Base-by-base conservation (phyloP, 2,888 invertebrate species). In the Fabriciana adippe region DNA sequence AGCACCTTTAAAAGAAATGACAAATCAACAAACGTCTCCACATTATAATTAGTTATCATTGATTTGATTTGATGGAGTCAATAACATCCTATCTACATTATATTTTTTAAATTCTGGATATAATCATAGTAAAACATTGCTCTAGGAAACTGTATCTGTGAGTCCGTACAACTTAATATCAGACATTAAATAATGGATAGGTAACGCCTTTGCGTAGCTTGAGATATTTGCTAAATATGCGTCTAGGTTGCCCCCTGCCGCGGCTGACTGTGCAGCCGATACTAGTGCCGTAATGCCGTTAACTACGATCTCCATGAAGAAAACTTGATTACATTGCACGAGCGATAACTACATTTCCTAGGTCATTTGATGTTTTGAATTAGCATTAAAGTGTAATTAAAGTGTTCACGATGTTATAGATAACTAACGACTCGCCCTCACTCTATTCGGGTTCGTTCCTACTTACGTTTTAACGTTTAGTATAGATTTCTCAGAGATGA, bases 231-330 rank as follows among this genome's bases (percentile, higher is more conserved):
- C 67, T 69, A 53, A 72, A 69, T 72, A 69, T 62, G 62, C 63
- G 66, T 59, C 55, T 54, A 56, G 69, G 59, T 45, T 50, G 54
- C 72, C 71, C 65, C 71, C 72, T 64, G 72, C 64, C 18, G 69
- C 47, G 71, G 8, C 64, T 54, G 50, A 57, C 65, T 16, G 48
- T 63, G 67, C 54, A 63, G 54, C 69, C 62, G 62, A 67, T 65
- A 59, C 59, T 55, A 55, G 55, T 54, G 62, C 56, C 65, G 55
- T 21, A 35, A 51, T 68, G 67, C 72, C 72, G 72, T 72, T 72
- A 72, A 67, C 63, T 69, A 70, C 65, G 60, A 69, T 72, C 69
- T 72, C 69, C 69, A 69, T 65, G 72, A 69, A 72, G 72, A 66
- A 69, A 72, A 72, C 72, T 70, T 72, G 69, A 72, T 72, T 69